Evolutionary conservation across 1,140 invertebrate genomes (phyloP).

Genomic region (Bombus haemorrhoidalis): DNA sequence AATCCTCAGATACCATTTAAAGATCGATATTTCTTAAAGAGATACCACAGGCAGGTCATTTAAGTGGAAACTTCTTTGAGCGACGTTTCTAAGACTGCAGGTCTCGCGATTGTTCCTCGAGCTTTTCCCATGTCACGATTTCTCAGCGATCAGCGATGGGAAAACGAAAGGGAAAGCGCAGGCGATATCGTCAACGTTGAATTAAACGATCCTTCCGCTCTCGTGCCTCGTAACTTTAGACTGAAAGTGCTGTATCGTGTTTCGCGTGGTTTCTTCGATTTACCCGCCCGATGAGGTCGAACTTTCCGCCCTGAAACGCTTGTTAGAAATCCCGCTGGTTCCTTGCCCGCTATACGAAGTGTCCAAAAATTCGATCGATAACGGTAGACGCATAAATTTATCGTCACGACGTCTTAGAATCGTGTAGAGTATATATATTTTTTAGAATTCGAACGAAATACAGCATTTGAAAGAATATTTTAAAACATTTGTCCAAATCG

Average conservation of each 20-base stretch:
- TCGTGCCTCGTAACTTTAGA: slow-evolving; percentile 48
- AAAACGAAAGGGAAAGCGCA: slow-evolving; percentile 44
- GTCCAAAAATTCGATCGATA: not conserved
- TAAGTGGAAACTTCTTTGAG: not conserved
- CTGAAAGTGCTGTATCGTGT: slow-evolving; percentile 45
- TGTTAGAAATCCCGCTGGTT: not conserved
- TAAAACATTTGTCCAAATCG: no score
- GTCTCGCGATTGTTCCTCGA: not conserved
- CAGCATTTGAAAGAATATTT: no score
- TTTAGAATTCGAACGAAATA: not conserved
- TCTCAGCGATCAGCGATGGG: slow-evolving; percentile 4
- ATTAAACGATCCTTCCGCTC: slow-evolving; percentile 45
- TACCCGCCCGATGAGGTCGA: slow-evolving; percentile 29
- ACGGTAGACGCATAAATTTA: not conserved
- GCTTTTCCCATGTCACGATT: not conserved
- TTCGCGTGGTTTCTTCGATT: slow-evolving; percentile 55
- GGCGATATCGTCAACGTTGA: slow-evolving; percentile 25
- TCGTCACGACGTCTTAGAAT: no score
- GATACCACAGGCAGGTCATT: not conserved
- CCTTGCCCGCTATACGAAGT: not conserved
- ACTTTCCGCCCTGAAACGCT: slow-evolving; percentile 14
- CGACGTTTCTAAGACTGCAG: not conserved
- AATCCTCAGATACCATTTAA: no score
- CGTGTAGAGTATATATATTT: not conserved
- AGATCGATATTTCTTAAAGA: no score